Evolutionary conservation across 2,888 invertebrate species (phyloP).

Genomic region (Drosophila colorata): DNA sequence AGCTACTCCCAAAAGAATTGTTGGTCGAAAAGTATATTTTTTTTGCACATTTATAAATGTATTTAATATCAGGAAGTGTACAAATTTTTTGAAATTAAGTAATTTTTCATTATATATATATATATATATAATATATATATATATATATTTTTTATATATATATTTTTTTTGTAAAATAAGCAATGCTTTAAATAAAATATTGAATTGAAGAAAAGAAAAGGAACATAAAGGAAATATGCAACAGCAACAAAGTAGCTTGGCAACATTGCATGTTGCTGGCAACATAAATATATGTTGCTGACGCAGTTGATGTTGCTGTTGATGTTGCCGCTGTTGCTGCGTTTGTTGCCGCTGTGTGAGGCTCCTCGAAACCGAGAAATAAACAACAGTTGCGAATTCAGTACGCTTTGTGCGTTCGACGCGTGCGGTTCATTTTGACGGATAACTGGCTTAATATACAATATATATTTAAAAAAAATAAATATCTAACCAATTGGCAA

Average conservation of each 20-base stretch:
- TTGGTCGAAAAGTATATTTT: too few relatives aligned
- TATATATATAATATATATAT: too few relatives aligned
- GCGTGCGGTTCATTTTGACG: constrained; percentile 77
- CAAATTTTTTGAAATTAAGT: too few relatives aligned
- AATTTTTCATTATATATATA: too few relatives aligned
- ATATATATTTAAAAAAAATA: not conserved
- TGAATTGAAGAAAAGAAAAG: too few relatives aligned
- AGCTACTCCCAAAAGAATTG: too few relatives aligned
- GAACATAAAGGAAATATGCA: not conserved
- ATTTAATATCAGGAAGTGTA: too few relatives aligned
- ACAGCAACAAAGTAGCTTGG: constrained; percentile 7
- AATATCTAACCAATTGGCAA: constrained; percentile 17
- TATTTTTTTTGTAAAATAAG: too few relatives aligned
- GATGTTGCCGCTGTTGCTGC: constrained; percentile 25
- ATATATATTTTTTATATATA: too few relatives aligned
- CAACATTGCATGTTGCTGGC: constrained; percentile 67
- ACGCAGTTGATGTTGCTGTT: constrained; percentile 23
- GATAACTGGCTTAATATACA: constrained; percentile 38
- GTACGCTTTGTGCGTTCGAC: constrained; percentile 83
- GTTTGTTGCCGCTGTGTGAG: constrained; percentile 46
- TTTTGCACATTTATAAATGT: too few relatives aligned
- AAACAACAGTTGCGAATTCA: constrained; percentile 68
- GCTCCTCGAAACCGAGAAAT: constrained; percentile 55
- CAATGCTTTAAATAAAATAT: too few relatives aligned
- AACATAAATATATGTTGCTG: constrained; percentile 33